Conservation (phyloP, 2,797 vertebrate genomes). For the Myotis daubentonii region DNA sequence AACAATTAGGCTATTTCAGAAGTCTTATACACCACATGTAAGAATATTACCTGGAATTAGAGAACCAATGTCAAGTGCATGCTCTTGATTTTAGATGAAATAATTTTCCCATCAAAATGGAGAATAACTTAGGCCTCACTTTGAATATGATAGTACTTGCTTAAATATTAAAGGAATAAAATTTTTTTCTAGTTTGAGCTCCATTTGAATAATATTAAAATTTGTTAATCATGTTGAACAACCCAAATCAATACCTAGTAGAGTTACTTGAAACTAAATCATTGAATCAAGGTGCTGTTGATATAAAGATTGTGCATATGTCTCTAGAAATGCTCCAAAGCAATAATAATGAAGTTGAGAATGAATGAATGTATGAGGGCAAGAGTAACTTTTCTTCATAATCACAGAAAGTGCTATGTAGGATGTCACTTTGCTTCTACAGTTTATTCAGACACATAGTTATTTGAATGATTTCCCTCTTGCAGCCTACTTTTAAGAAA, state of each 20-base stretch:
- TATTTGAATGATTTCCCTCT: not conserved
- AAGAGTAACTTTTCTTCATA: not conserved
- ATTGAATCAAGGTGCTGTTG: not conserved
- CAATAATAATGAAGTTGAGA: not conserved
- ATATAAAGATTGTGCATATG: not conserved
- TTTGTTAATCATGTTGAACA: conserved; percentile 15
- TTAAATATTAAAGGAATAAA: conserved; percentile 7
- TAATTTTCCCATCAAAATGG: conserved; percentile 54
- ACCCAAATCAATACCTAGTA: not conserved
- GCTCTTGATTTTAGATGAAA: conserved; percentile 36
- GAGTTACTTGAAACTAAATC: conserved; percentile 2
- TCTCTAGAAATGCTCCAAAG: not conserved
- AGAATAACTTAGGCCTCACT: conserved; percentile 44
- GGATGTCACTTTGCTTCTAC: not conserved
- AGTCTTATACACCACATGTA: not conserved
- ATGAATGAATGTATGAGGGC: not conserved
- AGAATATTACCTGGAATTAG: not conserved
- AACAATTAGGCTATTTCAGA: not conserved
- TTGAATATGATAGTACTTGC: conserved; percentile 27
- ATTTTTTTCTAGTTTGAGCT: not conserved
- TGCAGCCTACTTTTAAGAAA: not conserved
- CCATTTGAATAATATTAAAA: not conserved
- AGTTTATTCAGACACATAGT: not conserved
- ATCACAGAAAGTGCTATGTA: not conserved
- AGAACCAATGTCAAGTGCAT: not conserved